Evolutionary conservation across 2,888 invertebrate species (phyloP).

Genomic region (Acrocyrtus sp.): DNA sequence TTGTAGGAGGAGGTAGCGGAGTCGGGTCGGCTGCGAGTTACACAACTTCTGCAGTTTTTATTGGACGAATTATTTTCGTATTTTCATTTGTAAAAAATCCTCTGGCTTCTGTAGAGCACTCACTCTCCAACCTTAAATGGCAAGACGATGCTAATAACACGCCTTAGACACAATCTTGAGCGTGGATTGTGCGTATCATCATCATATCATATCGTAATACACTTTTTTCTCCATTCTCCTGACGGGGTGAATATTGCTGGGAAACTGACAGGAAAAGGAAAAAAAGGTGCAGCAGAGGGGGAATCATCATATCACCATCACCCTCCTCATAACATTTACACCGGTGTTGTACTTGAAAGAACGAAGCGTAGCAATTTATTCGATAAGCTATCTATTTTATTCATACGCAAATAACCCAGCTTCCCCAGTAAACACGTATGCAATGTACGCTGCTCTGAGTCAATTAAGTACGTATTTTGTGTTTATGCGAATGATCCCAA

Average conservation of each 20-base stretch:
- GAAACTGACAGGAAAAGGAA: constrained; percentile 35
- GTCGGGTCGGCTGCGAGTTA: too few species aligned
- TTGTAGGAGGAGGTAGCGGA: constrained; percentile 1
- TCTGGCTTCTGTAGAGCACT: neutral
- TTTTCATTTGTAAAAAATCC: neutral
- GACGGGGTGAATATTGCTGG: constrained; percentile 1
- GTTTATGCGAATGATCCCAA: neutral
- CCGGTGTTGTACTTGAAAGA: too few species aligned
- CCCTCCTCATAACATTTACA: too few species aligned
- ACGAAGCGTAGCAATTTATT: too few species aligned
- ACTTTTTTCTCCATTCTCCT: neutral
- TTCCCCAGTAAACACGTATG: too few species aligned
- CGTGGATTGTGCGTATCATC: constrained; percentile 29
- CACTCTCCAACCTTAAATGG: neutral
- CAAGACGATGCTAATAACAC: constrained; percentile 7
- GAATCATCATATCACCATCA: too few species aligned
- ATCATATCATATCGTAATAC: neutral
- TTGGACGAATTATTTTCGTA: too few species aligned
- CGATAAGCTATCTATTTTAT: too few species aligned
- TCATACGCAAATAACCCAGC: too few species aligned
- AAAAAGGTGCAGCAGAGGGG: constrained; percentile 8
- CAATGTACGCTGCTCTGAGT: neutral
- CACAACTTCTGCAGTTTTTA: constrained; percentile 7
- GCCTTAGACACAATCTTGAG: too few species aligned
- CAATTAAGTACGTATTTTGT: constrained; percentile 12